Evolutionary conservation across 2,113 vertebrate species (phyloP), one percentile per base, ranked within the genome.

Genomic region (Tenebrosternarchus preto): DNA sequence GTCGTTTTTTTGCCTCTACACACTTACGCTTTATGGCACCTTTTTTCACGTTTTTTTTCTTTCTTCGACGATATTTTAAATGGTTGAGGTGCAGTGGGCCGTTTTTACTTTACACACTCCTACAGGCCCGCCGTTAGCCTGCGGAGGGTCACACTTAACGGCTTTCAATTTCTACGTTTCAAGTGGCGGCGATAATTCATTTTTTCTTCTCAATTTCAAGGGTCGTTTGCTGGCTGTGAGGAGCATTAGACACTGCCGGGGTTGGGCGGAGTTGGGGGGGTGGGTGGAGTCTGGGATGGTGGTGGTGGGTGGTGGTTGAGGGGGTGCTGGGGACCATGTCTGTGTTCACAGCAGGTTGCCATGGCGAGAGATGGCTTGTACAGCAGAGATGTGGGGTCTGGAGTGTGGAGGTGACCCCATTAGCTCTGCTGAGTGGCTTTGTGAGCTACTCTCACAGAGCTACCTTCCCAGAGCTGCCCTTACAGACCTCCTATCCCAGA

Each of bases 171-270:
- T 82, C 86, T 86, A 69, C 88, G 92, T 92, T 91, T 91, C 90
- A 86, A 85, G 84, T 80, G 70, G 67, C 73, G 16, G 77, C 84
- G 67, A 84, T 84, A 63, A 85, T 24, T 79, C 86, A 90, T 89
- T 87, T 88, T 91, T 89, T 84, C 88, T 78, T 90, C 80, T 88
- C 86, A 92, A 93, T 94, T 94, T 93, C 92, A 94, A 92, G 92
- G 89, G 89, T 92, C 90, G 89, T 94, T 93, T 93, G 90, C 85
- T 73, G 80, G 73, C 80, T 68, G 76, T 71, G 64, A 27, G 55
- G 43, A 80, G 77, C 67, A 59, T 79, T 36, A 69, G 69, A 71
- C 29, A 72, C 80, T 80, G 72, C 83, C 22, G 12, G 61, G 55
- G 77, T 53, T 68, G 80, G 68, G 43, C 69, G 50, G 33, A 22